Conservation (phyloP, 2,888 invertebrate species). For the Rambutsinella grinnellia region DNA sequence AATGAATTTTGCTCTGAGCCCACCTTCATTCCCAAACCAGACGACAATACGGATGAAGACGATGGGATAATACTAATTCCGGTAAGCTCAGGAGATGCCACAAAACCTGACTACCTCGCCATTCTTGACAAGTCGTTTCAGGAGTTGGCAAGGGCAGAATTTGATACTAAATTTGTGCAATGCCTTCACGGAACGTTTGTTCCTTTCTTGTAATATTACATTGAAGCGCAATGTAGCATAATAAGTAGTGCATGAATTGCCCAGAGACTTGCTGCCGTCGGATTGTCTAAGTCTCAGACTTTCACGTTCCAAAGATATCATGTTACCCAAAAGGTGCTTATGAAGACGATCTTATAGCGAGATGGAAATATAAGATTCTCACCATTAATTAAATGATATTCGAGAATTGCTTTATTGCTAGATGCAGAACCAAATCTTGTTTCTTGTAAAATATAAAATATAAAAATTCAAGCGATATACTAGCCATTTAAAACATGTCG, state of each 20-base stretch:
- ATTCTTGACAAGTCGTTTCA: constrained; percentile 69
- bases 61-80: constrained; percentile 69
- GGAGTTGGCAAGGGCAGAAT: constrained; percentile 69
- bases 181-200: constrained; percentile 67
- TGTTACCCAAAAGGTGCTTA: neutral
- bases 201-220: constrained; percentile 33
- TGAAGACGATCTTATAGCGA: neutral
- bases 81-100: constrained; percentile 66
- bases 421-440: no score
- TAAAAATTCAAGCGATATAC: no score
- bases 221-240: neutral
- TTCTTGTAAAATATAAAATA: no score
- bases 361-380: neutral
- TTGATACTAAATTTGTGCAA: constrained; percentile 67
- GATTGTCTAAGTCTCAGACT: neutral
- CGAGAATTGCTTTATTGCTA: neutral
- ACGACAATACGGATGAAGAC: constrained; percentile 69
- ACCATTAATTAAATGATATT: no score
- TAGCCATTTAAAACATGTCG: no score
- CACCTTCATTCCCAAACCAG: constrained; percentile 70
- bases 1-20: constrained; percentile 70
- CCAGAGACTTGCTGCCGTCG: neutral
- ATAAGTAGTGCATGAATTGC: neutral
- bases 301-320: neutral
- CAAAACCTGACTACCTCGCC: constrained; percentile 67